Evolutionary conservation across 2,113 vertebrate species (phyloP).

Genomic region (Siniperca knerii): DNA sequence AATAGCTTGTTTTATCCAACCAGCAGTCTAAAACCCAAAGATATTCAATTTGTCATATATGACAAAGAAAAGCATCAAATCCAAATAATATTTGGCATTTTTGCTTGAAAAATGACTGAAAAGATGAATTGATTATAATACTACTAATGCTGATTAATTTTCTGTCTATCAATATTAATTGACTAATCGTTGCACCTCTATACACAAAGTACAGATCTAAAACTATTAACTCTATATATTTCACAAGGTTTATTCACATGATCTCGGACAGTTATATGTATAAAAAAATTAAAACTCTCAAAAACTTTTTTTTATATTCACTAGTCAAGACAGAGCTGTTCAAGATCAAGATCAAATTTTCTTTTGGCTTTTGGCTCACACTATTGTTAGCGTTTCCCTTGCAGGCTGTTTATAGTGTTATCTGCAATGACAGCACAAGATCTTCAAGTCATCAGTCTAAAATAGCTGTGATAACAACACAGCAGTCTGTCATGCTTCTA

Average conservation of each 20-base stretch:
- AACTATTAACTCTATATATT: background rate
- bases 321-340: background rate
- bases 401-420: background rate
- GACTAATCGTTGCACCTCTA: background rate
- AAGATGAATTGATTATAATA: background rate
- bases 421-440: background rate
- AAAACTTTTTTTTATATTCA: background rate
- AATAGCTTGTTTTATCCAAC: background rate
- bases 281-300: background rate
- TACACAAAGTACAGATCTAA: background rate
- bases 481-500: constrained; percentile 43
- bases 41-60: background rate
- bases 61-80: background rate
- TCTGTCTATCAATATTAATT: background rate
- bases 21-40: background rate
- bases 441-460: constrained; percentile 8
- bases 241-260: background rate
- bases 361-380: background rate
- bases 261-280: background rate
- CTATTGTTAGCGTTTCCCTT: constrained; percentile 9
- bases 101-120: background rate
- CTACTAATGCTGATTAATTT: background rate
- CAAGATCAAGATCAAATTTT: background rate
- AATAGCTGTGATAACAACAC: background rate
- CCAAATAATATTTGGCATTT: background rate